These are phyloP conservation scores for Drosophila suboccidentalis DNA, from an alignment of 2,888 invertebrate genomes.

Conservation along the genomic window DNA sequence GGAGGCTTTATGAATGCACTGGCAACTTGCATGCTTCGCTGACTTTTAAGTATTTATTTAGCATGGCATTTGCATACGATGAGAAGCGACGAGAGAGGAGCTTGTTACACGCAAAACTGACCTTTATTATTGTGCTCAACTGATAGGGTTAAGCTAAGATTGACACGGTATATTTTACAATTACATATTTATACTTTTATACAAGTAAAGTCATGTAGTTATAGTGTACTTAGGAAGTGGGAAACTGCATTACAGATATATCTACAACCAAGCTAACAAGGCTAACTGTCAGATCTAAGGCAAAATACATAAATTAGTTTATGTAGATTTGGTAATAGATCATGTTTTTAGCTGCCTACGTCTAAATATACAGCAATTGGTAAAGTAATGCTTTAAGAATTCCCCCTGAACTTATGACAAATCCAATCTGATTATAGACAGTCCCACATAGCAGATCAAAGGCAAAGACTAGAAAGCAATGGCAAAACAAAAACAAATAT, in stretches of 20 bases:
- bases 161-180: constrained; percentile 1
- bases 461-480: constrained; percentile 33
- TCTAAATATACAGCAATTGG: constrained; percentile 13
- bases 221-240: not conserved
- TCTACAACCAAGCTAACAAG: constrained; percentile 3
- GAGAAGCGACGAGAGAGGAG: constrained; percentile 32
- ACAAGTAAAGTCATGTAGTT: too few species aligned
- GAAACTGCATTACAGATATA: not conserved
- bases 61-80: constrained; percentile 44
- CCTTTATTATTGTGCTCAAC: constrained; percentile 37
- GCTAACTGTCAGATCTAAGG: constrained; percentile 16
- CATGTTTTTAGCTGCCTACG: constrained; percentile 14
- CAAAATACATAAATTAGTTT: constrained; percentile 6
- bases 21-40: constrained; percentile 59
- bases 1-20: constrained; percentile 27
- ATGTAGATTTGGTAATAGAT: constrained; percentile 31
- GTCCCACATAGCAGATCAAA: constrained; percentile 35
- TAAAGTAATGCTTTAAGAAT: constrained; percentile 32
- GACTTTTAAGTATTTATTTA: constrained; percentile 49
- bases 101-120: constrained; percentile 36
- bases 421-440: constrained; percentile 27
- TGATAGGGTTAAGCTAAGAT: constrained; percentile 12
- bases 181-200: not conserved
- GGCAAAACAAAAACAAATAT: constrained; percentile 28
- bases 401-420: constrained; percentile 19